A percentile compares a stretch with the other conserved stretches of the same genome.
Conservation (phyloP, 2,797 vertebrate species). For the Acomys russatus region DNA sequence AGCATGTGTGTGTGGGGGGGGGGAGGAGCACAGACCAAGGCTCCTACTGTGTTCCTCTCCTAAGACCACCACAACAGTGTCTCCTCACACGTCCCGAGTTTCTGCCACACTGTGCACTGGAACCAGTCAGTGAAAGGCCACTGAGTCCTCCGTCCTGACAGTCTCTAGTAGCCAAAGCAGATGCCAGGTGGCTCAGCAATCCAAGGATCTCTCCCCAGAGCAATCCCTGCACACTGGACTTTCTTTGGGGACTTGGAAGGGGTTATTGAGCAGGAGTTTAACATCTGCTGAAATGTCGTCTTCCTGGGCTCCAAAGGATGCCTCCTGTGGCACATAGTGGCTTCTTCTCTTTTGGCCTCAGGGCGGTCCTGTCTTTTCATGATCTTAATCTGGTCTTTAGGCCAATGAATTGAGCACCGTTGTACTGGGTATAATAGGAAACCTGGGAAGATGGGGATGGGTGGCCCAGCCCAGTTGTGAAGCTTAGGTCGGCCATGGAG, state of each 20-base stretch:
- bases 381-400: not conserved
- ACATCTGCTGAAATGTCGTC: not conserved
- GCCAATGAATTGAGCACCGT: accelerated
- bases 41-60: not conserved
- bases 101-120: not conserved
- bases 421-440: not conserved
- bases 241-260: not conserved
- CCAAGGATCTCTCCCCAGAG: not conserved
- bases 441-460: not conserved
- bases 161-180: not conserved
- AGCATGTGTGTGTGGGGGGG: not conserved
- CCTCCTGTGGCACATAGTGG: not conserved
- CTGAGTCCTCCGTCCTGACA: accelerated
- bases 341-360: no score
- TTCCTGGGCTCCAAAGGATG: not conserved
- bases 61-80: accelerated
- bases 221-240: not conserved
- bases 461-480: not conserved
- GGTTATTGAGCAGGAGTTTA: not conserved
- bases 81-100: not conserved
- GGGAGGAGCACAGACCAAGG: conserved; percentile 53
- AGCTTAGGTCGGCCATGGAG: not conserved
- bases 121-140: accelerated
- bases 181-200: not conserved
- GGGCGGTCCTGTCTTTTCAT: not conserved